Conservation (phyloP, 2,888 invertebrate species). For the Furcula furcula region DNA sequence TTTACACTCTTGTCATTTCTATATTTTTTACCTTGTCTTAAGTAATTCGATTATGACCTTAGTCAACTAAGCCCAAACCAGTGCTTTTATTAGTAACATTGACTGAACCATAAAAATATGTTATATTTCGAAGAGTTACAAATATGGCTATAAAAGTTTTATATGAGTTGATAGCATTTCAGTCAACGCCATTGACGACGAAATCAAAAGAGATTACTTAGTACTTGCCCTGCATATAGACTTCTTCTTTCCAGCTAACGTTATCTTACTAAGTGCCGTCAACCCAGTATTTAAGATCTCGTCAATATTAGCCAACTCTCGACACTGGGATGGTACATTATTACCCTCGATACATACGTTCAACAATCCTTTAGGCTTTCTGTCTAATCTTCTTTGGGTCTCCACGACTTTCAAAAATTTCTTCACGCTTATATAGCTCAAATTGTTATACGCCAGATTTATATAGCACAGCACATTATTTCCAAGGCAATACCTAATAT, state of each 20-base stretch:
- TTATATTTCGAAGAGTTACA: neutral
- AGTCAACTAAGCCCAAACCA: too few species aligned
- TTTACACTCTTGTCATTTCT: too few species aligned
- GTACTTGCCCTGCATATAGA: neutral
- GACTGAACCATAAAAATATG: neutral
- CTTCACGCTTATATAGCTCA: constrained; percentile 39
- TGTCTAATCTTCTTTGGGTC: constrained; percentile 35
- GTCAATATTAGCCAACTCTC: constrained; percentile 41
- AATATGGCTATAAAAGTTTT: neutral
- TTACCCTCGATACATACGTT: constrained; percentile 57
- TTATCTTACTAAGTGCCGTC: constrained; percentile 12
- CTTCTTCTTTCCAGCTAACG: constrained; percentile 17
- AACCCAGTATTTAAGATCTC: constrained; percentile 30
- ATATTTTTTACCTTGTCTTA: too few species aligned
- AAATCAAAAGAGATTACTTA: neutral
- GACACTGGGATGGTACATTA: constrained; percentile 41
- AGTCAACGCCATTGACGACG: too few species aligned
- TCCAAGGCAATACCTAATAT: constrained; percentile 36
- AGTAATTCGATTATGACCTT: too few species aligned
- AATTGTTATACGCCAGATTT: constrained; percentile 53
- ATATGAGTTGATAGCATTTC: too few species aligned
- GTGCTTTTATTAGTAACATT: too few species aligned
- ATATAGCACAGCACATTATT: constrained; percentile 51
- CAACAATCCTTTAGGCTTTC: constrained; percentile 47
- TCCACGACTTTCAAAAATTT: constrained; percentile 40